Conservation (phyloP, 2,888 invertebrate species). For the Ophion ventricosus region DNA sequence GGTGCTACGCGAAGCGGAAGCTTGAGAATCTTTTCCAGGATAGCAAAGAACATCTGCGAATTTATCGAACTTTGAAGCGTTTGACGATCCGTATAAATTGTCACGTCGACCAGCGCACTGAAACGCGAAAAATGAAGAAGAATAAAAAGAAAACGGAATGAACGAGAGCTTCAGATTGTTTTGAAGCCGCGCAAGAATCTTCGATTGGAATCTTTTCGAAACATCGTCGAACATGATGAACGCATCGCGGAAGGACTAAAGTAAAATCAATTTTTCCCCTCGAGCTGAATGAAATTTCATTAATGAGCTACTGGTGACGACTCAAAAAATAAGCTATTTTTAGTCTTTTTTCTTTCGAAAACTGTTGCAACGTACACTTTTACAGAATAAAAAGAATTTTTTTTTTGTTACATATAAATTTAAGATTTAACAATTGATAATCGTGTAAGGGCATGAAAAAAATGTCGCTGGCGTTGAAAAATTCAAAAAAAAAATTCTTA, state of each 20-base stretch:
- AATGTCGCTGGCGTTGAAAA: no score
- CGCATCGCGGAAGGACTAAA: constrained; percentile 18
- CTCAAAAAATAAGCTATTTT: no score
- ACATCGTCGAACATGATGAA: not conserved
- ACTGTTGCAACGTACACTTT: no score
- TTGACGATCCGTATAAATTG: constrained; percentile 43
- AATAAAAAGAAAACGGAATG: constrained; percentile 20
- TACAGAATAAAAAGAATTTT: no score
- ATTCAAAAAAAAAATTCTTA: no score
- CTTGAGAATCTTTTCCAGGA: constrained; percentile 53
- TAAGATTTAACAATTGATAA: no score
- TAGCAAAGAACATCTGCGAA: constrained; percentile 25
- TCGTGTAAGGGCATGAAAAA: no score
- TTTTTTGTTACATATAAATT: no score
- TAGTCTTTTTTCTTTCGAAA: no score
- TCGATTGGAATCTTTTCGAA: constrained; percentile 36
- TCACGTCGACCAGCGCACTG: constrained; percentile 48
- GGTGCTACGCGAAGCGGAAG: constrained; percentile 64
- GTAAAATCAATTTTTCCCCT: constrained; percentile 37
- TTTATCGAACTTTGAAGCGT: constrained; percentile 4
- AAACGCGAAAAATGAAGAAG: constrained; percentile 1
- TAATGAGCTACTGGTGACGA: no score
- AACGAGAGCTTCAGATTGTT: constrained; percentile 34
- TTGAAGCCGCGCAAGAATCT: constrained; percentile 35
- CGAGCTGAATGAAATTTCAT: constrained; percentile 48